phyloP scores from a whole-genome alignment of 2,888 invertebrate species.

The Hyalella azteca region DNA sequence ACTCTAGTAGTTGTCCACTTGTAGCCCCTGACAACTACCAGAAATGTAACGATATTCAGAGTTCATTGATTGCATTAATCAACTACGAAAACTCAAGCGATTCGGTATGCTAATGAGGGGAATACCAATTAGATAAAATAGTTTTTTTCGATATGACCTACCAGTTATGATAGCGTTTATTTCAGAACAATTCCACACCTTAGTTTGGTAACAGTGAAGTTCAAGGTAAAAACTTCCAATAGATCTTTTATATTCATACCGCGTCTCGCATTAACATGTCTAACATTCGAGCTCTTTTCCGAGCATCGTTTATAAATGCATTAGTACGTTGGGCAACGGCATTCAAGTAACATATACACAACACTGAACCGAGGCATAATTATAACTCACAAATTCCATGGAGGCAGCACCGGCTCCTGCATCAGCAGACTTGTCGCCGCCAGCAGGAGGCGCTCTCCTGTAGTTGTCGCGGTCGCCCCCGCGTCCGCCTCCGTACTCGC shows the following conservation, averaged over 20 bases:
- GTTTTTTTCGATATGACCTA: too few relatives aligned
- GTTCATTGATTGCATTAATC: too few relatives aligned
- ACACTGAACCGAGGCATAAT: too few relatives aligned
- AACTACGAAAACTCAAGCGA: too few relatives aligned
- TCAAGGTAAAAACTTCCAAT: not conserved
- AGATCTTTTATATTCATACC: not conserved
- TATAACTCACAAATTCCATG: constrained; percentile 82
- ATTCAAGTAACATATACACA: not conserved
- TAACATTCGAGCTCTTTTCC: not conserved
- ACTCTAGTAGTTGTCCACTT: not conserved
- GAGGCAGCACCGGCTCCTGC: constrained; percentile 93
- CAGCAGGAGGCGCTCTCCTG: constrained; percentile 72
- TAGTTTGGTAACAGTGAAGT: not conserved
- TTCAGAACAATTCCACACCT: not conserved
- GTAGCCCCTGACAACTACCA: too few relatives aligned
- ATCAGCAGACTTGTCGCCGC: constrained; percentile 91
- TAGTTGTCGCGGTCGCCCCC: constrained; percentile 76
- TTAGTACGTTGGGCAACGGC: not conserved
- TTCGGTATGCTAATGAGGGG: too few relatives aligned
- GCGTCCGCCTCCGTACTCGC: constrained; percentile 73
- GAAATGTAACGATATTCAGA: too few relatives aligned
- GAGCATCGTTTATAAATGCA: not conserved
- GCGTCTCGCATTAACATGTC: not conserved
- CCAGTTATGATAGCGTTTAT: too few relatives aligned
- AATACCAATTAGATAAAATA: too few relatives aligned